These are phyloP conservation scores for Rhopalosiphum maidis DNA, from an alignment of 1,140 invertebrate genomes.

Conservation along the genomic window DNA sequence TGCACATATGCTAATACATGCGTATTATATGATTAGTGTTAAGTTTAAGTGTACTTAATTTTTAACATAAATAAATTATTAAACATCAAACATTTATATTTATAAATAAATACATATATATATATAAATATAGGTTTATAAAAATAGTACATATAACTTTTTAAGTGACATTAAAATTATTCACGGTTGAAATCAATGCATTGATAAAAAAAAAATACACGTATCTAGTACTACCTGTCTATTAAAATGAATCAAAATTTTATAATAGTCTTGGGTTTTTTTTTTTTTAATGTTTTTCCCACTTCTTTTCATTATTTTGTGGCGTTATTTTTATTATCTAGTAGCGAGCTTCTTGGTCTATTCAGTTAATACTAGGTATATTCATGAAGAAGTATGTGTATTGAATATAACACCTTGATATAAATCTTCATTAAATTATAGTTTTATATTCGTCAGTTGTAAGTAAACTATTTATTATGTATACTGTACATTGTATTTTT, in stretches of 20 bases:
- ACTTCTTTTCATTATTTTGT: background rate
- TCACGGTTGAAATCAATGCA: background rate
- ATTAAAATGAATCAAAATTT: background rate
- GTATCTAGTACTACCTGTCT: background rate
- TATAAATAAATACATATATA: background rate
- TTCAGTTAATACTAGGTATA: background rate
- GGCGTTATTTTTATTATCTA: background rate
- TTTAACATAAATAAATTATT: background rate
- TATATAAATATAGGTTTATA: background rate
- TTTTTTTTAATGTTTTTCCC: background rate
- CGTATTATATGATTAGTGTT: background rate
- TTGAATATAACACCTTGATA: background rate
- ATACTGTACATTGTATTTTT: background rate
- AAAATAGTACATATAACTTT: background rate
- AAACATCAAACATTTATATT: background rate
- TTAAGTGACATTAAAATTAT: background rate
- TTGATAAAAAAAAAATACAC: slow-evolving; percentile 13
- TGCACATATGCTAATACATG: background rate
- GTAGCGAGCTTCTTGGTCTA: background rate
- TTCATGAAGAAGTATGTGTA: background rate
- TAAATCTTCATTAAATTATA: background rate
- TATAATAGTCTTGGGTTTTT: background rate
- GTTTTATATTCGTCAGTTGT: background rate
- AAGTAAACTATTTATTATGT: background rate
- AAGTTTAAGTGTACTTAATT: background rate